phyloP scores from a whole-genome alignment of 2,888 invertebrate species.

The Pedicia rivosa region DNA sequence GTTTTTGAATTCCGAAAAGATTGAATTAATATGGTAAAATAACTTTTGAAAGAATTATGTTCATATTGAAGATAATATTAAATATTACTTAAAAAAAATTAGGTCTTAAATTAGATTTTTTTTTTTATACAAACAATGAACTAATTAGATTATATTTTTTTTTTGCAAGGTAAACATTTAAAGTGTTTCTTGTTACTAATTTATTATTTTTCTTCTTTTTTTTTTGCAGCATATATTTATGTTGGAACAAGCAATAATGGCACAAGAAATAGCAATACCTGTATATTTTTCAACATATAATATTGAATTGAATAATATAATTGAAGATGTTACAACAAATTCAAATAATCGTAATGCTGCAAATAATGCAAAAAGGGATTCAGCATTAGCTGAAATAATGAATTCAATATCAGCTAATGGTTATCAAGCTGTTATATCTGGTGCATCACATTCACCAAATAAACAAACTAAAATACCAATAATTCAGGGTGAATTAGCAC shows the following conservation, averaged over 20 bases:
- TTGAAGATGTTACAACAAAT: slow-evolving; percentile 55
- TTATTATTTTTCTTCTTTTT: slow-evolving; percentile 6
- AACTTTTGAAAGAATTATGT: no score
- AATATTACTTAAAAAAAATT: no score
- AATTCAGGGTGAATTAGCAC: slow-evolving; percentile 63
- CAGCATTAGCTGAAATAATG: slow-evolving; percentile 69
- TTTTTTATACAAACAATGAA: no score
- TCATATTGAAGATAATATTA: no score
- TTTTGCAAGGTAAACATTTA: background rate
- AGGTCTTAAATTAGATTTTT: no score
- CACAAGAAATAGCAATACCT: slow-evolving; percentile 65
- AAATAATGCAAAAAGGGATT: slow-evolving; percentile 37
- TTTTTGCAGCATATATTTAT: slow-evolving; percentile 47
- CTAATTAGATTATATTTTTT: no score
- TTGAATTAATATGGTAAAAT: no score
- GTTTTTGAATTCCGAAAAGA: no score
- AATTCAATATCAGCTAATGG: slow-evolving; percentile 87
- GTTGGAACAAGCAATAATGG: slow-evolving; percentile 67
- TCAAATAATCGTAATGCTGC: slow-evolving; percentile 39
- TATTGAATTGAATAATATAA: slow-evolving; percentile 53
- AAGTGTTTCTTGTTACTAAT: background rate
- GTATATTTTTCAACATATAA: slow-evolving; percentile 76
- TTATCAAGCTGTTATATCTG: slow-evolving; percentile 73
- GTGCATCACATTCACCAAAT: slow-evolving; percentile 50
- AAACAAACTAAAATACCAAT: slow-evolving; percentile 74